phyloP scores from a whole-genome alignment of 2,797 vertebrate species.

The Myiotriccus ornatus region DNA sequence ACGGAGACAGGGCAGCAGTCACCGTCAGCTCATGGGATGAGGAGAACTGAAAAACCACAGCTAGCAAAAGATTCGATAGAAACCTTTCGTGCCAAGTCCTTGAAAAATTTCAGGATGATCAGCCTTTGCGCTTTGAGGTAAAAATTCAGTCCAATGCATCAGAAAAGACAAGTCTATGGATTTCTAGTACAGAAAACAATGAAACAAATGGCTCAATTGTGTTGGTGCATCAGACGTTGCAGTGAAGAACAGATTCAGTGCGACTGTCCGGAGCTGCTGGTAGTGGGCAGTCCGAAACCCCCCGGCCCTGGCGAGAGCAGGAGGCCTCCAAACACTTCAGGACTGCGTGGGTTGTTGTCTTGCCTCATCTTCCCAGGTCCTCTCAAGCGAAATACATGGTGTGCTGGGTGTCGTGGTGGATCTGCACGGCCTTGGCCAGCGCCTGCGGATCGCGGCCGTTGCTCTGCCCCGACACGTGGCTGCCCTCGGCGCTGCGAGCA shows the following conservation, averaged over 20 bases:
- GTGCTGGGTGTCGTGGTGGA: slow-evolving; percentile 99
- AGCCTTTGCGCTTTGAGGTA: slow-evolving; percentile 93
- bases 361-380: slow-evolving; percentile 53
- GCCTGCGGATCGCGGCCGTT: slow-evolving; percentile 97
- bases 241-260: slow-evolving; percentile 78
- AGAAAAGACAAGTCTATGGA: slow-evolving; percentile 86
- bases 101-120: slow-evolving; percentile 85
- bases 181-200: slow-evolving; percentile 79
- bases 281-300: slow-evolving; percentile 80
- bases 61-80: slow-evolving; percentile 87
- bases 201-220: slow-evolving; percentile 91
- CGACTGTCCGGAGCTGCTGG: slow-evolving; percentile 86
- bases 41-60: slow-evolving; percentile 75
- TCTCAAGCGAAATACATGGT: slow-evolving; percentile 99
- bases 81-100: slow-evolving; percentile 80
- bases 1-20: slow-evolving; percentile 82
- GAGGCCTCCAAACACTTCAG: slow-evolving; percentile 62
- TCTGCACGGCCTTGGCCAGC: slow-evolving; percentile 97
- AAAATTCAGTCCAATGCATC: slow-evolving; percentile 89
- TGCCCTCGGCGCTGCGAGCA: slow-evolving; percentile 91
- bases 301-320: slow-evolving; percentile 50
- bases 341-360: slow-evolving; percentile 60
- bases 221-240: slow-evolving; percentile 82
- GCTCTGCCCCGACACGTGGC: slow-evolving; percentile 98
- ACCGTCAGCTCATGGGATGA: slow-evolving; percentile 81